Base-by-base conservation (phyloP, 1,140 invertebrate genomes). In the Trachymyrmex septentrionalis region DNA sequence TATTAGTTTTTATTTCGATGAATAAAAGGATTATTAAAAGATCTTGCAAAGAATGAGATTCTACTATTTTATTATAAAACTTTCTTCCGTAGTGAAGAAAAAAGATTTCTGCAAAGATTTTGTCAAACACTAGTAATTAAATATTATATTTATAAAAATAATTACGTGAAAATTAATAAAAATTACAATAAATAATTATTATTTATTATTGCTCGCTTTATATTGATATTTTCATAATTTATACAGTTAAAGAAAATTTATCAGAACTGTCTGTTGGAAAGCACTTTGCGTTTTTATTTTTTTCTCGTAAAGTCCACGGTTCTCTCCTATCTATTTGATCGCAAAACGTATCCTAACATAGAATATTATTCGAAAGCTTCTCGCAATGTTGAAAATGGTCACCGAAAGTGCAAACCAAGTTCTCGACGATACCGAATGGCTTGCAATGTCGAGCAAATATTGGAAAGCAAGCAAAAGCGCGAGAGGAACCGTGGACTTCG, bases 361-460 rank as follows among this genome's bases (percentile, higher is more conserved):
- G 3, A 53, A 30, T 69, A 48, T 80, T 80, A 69, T 80, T 38
- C 9, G 77, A 80, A 69, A 80, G 48, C 55, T 55, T 69, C 63
- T 69, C 30, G 16, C 48, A 48, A 55, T 14, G 63, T 69, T 66
- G 77, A 34, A 69, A 69, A 55, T 57, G n/a, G 27, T 55, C 21
- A 30, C 21, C 9, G 48, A 57, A 24, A 48, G 30, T 63, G 73
- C n/a, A n/a, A n/a, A 55, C 9, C 73, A 77, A 77, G 57, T 44
- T 34, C 30, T 69, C n/a, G 48, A 44, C 27, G 63, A 53, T 69
- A 67, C 63, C 30, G 48, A 80, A 80, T 66, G n/a, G 30, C 14
- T 80, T 55, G 64, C 48, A 16, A 80, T 69, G 48, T 16, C 64
- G 63, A 55, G 48, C 48, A 80, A 80, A 80, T 80, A 80, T 57